Percentiles rank a stretch among this genome's conserved stretches.
phyloP scores from a whole-genome alignment of 2,888 invertebrate species.

The Ametastegia equiseti region DNA sequence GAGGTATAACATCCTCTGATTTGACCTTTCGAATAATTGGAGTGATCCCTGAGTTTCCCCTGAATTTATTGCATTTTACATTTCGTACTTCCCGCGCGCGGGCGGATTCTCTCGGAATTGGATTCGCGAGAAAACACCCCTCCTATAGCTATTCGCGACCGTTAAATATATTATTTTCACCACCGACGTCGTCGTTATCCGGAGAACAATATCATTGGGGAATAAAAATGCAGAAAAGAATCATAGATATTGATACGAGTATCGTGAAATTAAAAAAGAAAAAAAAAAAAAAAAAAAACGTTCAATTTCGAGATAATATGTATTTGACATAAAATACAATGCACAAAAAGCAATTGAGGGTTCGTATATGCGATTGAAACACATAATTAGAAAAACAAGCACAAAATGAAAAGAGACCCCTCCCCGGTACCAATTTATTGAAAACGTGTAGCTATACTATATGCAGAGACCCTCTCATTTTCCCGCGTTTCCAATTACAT shows the following conservation, averaged over 20 bases:
- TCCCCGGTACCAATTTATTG: too few species aligned
- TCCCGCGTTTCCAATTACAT: too few species aligned
- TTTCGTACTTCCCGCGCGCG: slow-evolving; percentile 47
- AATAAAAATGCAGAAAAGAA: too few species aligned
- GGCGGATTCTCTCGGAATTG: background rate
- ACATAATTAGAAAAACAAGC: too few species aligned
- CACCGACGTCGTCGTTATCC: background rate
- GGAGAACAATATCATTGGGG: background rate
- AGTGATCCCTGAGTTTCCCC: background rate
- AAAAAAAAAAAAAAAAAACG: background rate
- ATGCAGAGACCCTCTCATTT: too few species aligned
- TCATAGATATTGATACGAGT: background rate
- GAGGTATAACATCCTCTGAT: background rate
- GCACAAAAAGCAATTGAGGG: background rate
- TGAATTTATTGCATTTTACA: slow-evolving; percentile 54
- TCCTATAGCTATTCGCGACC: background rate
- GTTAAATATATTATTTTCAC: background rate
- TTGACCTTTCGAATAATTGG: slow-evolving; percentile 28
- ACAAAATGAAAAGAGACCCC: too few species aligned
- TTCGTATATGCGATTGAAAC: too few species aligned
- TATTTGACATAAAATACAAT: background rate
- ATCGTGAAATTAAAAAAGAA: background rate
- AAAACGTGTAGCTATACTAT: too few species aligned
- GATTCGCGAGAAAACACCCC: background rate
- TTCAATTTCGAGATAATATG: background rate